Conservation (phyloP, 2,888 invertebrate species). For the Drosophila diplacantha region DNA sequence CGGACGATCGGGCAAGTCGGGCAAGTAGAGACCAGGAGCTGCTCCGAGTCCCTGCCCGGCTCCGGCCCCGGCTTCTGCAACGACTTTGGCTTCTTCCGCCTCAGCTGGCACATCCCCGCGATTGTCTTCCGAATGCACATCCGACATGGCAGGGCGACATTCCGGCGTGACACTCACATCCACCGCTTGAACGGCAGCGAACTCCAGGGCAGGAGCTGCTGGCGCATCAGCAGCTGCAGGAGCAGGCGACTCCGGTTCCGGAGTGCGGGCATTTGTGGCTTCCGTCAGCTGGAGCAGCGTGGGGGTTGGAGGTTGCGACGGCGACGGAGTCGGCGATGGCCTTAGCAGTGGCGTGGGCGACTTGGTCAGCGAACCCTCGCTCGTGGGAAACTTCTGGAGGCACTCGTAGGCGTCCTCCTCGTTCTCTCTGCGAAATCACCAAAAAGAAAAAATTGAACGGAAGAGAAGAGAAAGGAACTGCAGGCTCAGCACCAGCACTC, state of each 20-base stretch:
- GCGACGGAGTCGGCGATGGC: slow-evolving; percentile 31
- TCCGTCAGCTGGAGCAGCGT: slow-evolving; percentile 49
- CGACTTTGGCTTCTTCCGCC: slow-evolving; percentile 7
- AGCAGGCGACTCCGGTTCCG: slow-evolving; percentile 50
- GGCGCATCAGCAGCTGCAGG: not conserved
- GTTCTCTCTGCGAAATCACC: slow-evolving; percentile 53
- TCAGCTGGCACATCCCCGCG: slow-evolving; percentile 28
- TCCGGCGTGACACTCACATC: slow-evolving; percentile 24
- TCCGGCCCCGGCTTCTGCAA: not conserved
- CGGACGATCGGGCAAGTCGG: slow-evolving; percentile 67
- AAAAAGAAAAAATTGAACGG: slow-evolving; percentile 6
- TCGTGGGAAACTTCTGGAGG: slow-evolving; percentile 66
- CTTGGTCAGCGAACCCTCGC: slow-evolving; percentile 64
- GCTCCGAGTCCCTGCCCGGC: not conserved
- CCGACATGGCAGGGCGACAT: slow-evolving; percentile 55
- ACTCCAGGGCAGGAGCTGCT: slow-evolving; percentile 2
- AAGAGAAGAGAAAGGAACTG: slow-evolving; percentile 4
- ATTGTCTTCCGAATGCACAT: slow-evolving; percentile 62
- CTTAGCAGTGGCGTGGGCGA: slow-evolving; percentile 46
- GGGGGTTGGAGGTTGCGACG: slow-evolving; percentile 27
- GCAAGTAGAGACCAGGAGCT: slow-evolving; percentile 44
- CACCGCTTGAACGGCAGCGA: not conserved
- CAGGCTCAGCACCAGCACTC: not conserved
- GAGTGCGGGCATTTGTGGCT: slow-evolving; percentile 62
- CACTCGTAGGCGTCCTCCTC: slow-evolving; percentile 56